Evolutionary conservation across 2,888 invertebrate species (phyloP).

Genomic region (Coronaproctus castanopsis): DNA sequence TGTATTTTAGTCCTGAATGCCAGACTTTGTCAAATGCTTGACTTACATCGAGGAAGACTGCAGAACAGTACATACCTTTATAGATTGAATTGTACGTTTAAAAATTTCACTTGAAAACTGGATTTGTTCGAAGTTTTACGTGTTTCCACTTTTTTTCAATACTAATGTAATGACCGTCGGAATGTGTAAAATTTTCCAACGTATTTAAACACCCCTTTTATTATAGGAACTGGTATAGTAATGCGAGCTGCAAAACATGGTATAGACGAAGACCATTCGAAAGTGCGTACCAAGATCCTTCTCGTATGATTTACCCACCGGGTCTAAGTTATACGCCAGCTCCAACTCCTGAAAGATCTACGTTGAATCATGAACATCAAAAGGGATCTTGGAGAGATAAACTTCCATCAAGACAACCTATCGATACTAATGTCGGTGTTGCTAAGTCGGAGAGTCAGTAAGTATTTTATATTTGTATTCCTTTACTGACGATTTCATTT

Average conservation of each 20-base stretch:
- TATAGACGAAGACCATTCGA: conserved; percentile 63
- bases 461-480: not conserved
- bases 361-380: conserved; percentile 12
- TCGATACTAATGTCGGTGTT: conserved; percentile 15
- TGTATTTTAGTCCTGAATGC: no score
- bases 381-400: conserved; percentile 43
- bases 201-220: no score
- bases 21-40: no score
- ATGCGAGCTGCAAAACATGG: conserved; percentile 70
- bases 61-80: no score
- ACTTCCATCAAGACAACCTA: conserved; percentile 50
- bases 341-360: conserved; percentile 38
- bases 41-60: no score
- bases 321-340: conserved; percentile 63
- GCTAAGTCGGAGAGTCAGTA: conserved; percentile 16
- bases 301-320: conserved; percentile 82
- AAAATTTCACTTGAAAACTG: no score
- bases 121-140: no score
- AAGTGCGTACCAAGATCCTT: conserved; percentile 76
- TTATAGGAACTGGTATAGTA: conserved; percentile 65
- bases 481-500: no score
- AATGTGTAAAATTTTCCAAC: no score
- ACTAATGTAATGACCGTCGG: no score
- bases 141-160: no score
- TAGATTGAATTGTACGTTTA: no score